Base-by-base conservation (phyloP, 2,113 vertebrate genomes). In the Apus apus region DNA sequence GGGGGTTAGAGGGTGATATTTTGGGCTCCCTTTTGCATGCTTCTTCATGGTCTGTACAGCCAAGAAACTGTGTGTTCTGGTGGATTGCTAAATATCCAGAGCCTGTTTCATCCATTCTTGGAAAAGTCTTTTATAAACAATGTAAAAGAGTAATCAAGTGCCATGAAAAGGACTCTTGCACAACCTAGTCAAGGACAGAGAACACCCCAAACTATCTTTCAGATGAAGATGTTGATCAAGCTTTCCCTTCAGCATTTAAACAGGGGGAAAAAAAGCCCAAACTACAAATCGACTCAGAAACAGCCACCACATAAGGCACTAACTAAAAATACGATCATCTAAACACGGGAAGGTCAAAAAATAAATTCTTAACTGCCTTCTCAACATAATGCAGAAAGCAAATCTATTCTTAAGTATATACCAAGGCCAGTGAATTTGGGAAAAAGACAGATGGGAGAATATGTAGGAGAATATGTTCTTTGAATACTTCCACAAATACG, bases 291-390 rank as follows among this genome's bases (percentile, higher is more conserved):
- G 0, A 80, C 57, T 93, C 57, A 84, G 85, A 84, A 93, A 78
- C 82, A 94, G 50, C 53, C 53, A 85, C 74, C 73, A 88, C 15
- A 11, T 4, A 90, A 86, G 75, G 56, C 15, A 36, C 95, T 90
- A 96, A 36, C 95, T 90, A 96, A 96, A 96, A 95, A 96, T 95
- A 93, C 50, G 53, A 78, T 21, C 51, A 90, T 72, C 73, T 81
- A 88, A 94, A 92, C 71, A 89, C 61, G 84, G 80, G 85, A 93
- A 96, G 94, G 94, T 91, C 94, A 88, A 74, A 96, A 96, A 93
- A 97, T 81, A 96, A 95, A 93, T 60, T 88, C 94, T 74, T 88
- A 78, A 84, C 93, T 96, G 87, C 75, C 50, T 96, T 86, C 86
- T 58, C 60, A 82, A 89, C 43, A 89, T 51, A 93, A 77, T 1